A percentile compares a stretch with the other conserved stretches of the same genome.
These are phyloP conservation scores for Apamea epomidion DNA, from an alignment of 2,888 invertebrate genomes.

Conservation along the genomic window DNA sequence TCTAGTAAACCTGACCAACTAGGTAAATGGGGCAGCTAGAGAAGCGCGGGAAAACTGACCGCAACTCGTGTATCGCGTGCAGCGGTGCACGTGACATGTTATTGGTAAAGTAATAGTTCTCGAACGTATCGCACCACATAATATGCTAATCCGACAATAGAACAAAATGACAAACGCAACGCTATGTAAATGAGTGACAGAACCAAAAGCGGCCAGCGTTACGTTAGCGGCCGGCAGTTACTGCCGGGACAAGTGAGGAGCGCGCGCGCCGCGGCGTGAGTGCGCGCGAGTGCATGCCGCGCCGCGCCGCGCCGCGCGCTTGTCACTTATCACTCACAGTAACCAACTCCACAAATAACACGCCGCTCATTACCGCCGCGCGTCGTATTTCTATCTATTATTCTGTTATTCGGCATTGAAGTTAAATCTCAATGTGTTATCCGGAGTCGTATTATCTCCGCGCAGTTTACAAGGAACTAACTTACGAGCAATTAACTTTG, in stretches of 20 bases:
- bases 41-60: background rate
- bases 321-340: slow-evolving; percentile 16
- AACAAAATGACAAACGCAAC: slow-evolving; percentile 46
- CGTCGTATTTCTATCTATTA: slow-evolving; percentile 26
- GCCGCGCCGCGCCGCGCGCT: slow-evolving; percentile 20
- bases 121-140: slow-evolving; percentile 25
- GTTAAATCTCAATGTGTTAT: slow-evolving; percentile 43
- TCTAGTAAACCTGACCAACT: background rate
- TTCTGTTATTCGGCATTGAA: slow-evolving; percentile 61
- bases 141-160: slow-evolving; percentile 54
- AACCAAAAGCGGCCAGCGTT: slow-evolving; percentile 48
- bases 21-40: slow-evolving; percentile 5
- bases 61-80: slow-evolving; percentile 1
- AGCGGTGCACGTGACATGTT: background rate
- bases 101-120: slow-evolving; percentile 35
- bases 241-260: background rate
- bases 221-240: slow-evolving; percentile 44
- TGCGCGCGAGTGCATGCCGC: background rate
- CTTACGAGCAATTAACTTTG: slow-evolving; percentile 26
- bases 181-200: slow-evolving; percentile 56
- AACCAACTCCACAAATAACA: slow-evolving; percentile 29
- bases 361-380: slow-evolving; percentile 36
- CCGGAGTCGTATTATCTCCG: slow-evolving; percentile 44
- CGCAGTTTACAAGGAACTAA: slow-evolving; percentile 34
- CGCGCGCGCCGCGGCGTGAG: background rate